These are phyloP conservation scores for Drosophila repleta DNA, from an alignment of 1,140 invertebrate species.

Conservation along the genomic window DNA sequence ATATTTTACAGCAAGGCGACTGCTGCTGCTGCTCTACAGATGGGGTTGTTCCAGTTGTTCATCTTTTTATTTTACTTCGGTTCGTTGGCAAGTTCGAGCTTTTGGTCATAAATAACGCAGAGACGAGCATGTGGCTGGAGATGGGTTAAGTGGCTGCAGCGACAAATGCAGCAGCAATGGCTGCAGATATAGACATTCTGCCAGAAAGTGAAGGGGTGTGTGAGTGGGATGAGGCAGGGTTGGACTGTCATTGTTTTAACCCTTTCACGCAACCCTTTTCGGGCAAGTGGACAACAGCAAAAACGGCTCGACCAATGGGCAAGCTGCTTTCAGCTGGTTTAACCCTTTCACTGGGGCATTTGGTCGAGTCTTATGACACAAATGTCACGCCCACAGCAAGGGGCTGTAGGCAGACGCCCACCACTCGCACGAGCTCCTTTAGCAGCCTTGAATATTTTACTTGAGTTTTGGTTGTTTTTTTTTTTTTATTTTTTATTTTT, in stretches of 20 bases:
- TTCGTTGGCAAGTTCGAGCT: conserved; percentile 23
- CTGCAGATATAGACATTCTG: conserved; percentile 20
- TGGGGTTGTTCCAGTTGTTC: conserved; percentile 49
- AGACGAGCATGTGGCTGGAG: background rate
- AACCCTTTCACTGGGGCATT: conserved; percentile 54
- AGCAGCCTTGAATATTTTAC: conserved; percentile 1
- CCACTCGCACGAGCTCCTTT: background rate
- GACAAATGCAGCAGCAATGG: conserved; percentile 2
- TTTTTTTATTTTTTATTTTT: conserved; percentile 23
- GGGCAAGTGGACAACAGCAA: conserved; percentile 47
- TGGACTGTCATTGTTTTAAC: conserved; percentile 61
- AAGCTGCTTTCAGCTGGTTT: conserved; percentile 5
- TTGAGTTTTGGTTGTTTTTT: conserved; percentile 26
- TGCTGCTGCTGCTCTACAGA: conserved; percentile 33
- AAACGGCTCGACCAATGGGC: conserved; percentile 48
- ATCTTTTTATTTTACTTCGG: background rate
- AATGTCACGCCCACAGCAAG: conserved; percentile 34
- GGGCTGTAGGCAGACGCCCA: background rate
- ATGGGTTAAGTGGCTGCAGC: conserved; percentile 7
- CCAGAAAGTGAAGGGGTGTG: background rate
- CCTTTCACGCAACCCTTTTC: conserved; percentile 48
- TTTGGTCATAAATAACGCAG: conserved; percentile 38
- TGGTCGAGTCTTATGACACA: background rate
- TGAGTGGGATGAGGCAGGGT: background rate
- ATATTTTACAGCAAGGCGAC: conserved; percentile 45